Evolutionary conservation across 2,113 vertebrate genomes (phyloP).

Genomic region (Narcine bancroftii): DNA sequence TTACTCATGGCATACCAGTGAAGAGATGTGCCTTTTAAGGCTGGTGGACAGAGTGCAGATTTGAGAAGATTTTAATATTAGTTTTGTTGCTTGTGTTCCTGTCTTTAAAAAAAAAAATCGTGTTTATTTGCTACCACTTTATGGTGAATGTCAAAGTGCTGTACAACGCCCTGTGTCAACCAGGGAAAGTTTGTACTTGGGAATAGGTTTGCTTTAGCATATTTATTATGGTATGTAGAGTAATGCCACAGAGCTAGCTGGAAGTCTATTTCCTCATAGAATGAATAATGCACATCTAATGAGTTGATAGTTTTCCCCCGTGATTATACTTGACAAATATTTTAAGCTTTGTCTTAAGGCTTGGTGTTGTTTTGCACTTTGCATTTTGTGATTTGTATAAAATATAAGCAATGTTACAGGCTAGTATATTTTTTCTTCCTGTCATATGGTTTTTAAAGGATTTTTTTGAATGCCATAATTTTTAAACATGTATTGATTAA

Average conservation of each 20-base stretch:
- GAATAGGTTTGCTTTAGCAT: neutral
- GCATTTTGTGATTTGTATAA: neutral
- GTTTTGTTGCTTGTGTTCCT: neutral
- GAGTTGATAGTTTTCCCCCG: neutral
- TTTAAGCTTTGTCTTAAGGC: no score
- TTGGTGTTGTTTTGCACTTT: neutral
- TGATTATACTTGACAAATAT: neutral
- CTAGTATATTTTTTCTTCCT: neutral
- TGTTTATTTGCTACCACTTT: neutral
- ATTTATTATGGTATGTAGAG: neutral
- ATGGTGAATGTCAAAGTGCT: neutral
- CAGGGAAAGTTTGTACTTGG: neutral
- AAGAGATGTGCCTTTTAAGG: neutral
- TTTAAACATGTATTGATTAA: neutral
- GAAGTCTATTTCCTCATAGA: neutral
- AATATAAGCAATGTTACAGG: neutral
- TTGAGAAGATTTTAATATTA: neutral
- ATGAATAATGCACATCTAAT: no score
- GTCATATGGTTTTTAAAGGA: no score
- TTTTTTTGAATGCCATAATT: neutral
- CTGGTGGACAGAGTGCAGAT: neutral
- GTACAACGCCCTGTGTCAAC: neutral
- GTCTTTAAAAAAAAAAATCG: no score
- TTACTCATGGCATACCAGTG: neutral
- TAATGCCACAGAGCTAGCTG: neutral